Percentiles rank a stretch among this genome's conserved stretches.
Evolutionary conservation across 2,113 vertebrate genomes (phyloP).

Genomic region (Tapirus terrestris): DNA sequence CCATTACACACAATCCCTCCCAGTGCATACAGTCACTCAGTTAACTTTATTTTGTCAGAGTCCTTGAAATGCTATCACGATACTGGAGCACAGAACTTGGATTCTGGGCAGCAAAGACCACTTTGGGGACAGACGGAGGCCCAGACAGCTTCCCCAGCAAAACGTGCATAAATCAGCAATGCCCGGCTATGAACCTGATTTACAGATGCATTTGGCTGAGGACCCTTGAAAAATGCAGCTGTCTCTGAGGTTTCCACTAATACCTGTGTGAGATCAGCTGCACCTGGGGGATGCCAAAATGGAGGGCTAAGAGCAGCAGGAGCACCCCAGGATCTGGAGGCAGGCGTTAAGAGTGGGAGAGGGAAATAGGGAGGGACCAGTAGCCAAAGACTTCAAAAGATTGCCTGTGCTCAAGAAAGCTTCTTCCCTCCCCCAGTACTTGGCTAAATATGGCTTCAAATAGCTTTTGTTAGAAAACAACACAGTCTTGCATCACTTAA

Average conservation of each 20-base stretch:
- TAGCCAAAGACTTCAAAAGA: not conserved
- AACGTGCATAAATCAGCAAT: fast-evolving
- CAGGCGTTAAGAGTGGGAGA: not conserved
- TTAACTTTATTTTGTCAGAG: not conserved
- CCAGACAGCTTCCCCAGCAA: not conserved
- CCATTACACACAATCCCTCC: not conserved
- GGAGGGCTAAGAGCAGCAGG: not conserved
- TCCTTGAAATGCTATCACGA: not conserved
- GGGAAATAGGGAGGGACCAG: not conserved
- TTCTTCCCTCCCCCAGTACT: not conserved
- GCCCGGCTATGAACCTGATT: not conserved
- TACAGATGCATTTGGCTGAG: not conserved
- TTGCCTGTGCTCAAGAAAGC: not conserved
- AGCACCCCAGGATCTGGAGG: not conserved
- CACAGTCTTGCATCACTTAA: no score
- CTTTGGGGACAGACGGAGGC: not conserved
- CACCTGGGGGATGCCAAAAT: not conserved
- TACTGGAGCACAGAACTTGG: not conserved
- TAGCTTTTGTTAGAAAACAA: not conserved
- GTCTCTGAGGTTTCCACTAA: not conserved
- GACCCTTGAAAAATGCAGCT: not conserved
- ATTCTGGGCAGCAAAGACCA: not conserved
- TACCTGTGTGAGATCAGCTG: not conserved
- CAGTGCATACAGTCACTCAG: not conserved
- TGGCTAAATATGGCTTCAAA: not conserved